Base-by-base conservation (phyloP, 2,797 vertebrate genomes). In the Chelon auratus region DNA sequence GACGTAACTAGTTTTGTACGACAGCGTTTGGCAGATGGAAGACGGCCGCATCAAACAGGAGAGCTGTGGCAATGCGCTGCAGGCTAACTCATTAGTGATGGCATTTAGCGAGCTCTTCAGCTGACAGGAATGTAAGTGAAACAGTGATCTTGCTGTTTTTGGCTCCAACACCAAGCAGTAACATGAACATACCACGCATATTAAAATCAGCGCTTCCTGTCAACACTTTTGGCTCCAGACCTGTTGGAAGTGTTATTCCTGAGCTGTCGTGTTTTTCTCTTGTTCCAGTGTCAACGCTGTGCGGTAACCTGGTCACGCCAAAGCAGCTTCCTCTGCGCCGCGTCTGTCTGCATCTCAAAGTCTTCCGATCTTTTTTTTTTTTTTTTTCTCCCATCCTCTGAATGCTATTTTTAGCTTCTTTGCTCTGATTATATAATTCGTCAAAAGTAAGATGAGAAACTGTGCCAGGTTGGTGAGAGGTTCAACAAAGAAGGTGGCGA, bases 371-470 rank as follows among this genome's bases (percentile, higher is more conserved):
- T 78, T 84, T 87, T 82, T 71, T 79, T 59, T 52, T 59, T 52
- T 84, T 87, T 79, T 68, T 75, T 51, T 40, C 39, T 59, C 76
- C 81, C 61, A 75, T 86, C 65, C 62, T 84, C 77, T 75, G 62
- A 81, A 52, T 69, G 74, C 85, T 93, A 92, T 95, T 93, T 94
- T 89, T 91, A 92, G 86, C 76, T 62, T 63, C 57, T 89, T 90
- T 80, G 84, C 81, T 90, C 75, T 80, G 88, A 91, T 93, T 93
- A 93, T 93, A 83, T 94, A 93, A 93, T 92, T 89, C 72, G 80
- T 77, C 87, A 83, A 90, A 88, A 84, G 78, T 85, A 82, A 90
- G 77, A 85, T 82, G 72, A 80, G 73, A 87, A 87, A 82, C 79
- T 70, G 70, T 80, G 84, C 85, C 83, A 87, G 84, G 81, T 90